These are phyloP conservation scores for Asbolus verrucosus DNA, from an alignment of 1,140 invertebrate species.

Conservation along the genomic window DNA sequence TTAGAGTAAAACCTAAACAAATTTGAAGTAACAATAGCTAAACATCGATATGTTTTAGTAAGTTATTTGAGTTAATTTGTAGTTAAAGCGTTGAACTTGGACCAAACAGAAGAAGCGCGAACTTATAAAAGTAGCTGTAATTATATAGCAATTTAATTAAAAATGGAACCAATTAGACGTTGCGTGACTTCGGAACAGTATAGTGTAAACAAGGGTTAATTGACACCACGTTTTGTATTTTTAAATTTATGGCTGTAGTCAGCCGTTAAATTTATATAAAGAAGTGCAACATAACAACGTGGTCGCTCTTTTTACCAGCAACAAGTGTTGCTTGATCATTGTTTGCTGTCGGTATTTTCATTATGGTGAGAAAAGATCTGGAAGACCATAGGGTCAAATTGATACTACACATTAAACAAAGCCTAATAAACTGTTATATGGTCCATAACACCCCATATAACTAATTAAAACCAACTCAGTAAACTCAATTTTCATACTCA, in stretches of 20 bases:
- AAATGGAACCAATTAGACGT: constrained; percentile 7
- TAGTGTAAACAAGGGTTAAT: neutral
- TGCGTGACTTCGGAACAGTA: neutral
- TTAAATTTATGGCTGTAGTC: constrained; percentile 11
- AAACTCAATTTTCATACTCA: too few relatives aligned
- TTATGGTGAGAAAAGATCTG: constrained; percentile 27
- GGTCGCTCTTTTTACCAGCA: neutral
- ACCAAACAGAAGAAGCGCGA: neutral
- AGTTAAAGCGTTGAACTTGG: neutral
- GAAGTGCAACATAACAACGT: constrained; percentile 3
- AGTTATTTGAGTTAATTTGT: too few relatives aligned
- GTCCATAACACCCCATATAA: neutral
- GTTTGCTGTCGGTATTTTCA: constrained; percentile 18
- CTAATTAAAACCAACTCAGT: too few relatives aligned
- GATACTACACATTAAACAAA: neutral
- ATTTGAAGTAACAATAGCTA: too few relatives aligned
- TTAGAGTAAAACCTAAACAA: too few relatives aligned
- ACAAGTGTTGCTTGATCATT: neutral
- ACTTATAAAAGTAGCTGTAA: neutral
- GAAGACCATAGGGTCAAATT: constrained; percentile 1
- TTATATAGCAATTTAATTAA: neutral
- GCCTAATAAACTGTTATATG: constrained; percentile 1
- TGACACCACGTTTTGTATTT: constrained; percentile 1
- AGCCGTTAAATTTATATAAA: neutral
- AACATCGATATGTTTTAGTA: too few relatives aligned